A percentile compares a stretch with the other conserved stretches of the same genome.
Conservation (phyloP, 1,140 invertebrate species). For the Neotoxoptera formosana region DNA sequence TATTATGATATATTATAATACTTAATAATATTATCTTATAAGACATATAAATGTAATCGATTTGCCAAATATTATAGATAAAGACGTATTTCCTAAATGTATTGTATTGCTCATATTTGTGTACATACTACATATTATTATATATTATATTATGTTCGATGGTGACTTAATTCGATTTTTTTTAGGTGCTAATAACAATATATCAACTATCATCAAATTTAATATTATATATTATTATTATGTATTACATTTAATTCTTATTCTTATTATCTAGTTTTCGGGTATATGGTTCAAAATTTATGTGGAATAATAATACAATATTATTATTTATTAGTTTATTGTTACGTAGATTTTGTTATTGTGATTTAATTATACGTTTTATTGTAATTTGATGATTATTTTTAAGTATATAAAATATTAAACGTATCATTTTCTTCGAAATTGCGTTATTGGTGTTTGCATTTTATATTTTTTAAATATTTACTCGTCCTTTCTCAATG, state of each 20-base stretch:
- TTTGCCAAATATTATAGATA: constrained; percentile 36
- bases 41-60: constrained; percentile 13
- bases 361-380: constrained; percentile 28
- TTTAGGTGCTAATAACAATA: constrained; percentile 1
- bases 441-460: not conserved
- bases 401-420: constrained; percentile 23
- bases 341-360: constrained; percentile 24
- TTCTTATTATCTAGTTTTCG: not conserved
- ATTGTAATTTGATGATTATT: constrained; percentile 19
- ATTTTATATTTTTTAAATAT: not conserved
- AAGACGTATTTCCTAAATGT: not conserved
- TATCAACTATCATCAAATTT: not conserved
- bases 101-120: constrained; percentile 34
- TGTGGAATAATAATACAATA: not conserved
- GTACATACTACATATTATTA: not conserved
- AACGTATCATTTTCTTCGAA: constrained; percentile 17
- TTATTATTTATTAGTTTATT: not conserved
- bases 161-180: not conserved
- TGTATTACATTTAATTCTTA: not conserved
- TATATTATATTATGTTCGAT: not conserved
- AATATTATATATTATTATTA: not conserved
- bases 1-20: not conserved
- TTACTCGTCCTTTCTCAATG: not conserved
- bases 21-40: not conserved
- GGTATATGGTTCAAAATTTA: not conserved